Conservation (phyloP, 2,888 invertebrate species). For the Drosophila kambysellisi region DNA sequence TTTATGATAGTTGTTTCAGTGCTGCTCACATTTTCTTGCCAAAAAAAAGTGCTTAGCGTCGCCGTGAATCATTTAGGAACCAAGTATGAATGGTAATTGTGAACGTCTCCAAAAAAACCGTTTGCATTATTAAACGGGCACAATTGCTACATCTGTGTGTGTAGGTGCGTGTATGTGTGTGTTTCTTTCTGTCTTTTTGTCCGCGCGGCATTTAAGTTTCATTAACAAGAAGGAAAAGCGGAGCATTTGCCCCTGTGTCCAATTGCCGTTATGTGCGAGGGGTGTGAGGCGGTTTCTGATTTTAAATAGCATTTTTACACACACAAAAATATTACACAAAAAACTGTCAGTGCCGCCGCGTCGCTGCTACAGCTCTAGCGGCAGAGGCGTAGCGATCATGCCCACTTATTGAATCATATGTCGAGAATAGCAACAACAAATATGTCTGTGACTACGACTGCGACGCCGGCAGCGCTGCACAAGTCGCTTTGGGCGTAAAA, state of each 20-base stretch:
- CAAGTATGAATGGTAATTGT: conserved; percentile 46
- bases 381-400: conserved; percentile 52
- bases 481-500: conserved; percentile 46
- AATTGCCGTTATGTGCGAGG: conserved; percentile 39
- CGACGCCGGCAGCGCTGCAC: conserved; percentile 45
- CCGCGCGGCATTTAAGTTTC: conserved; percentile 50
- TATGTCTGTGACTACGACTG: conserved; percentile 52
- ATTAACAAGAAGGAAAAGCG: conserved; percentile 57
- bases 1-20: conserved; percentile 62
- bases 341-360: conserved; percentile 48
- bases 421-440: conserved; percentile 84
- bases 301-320: conserved; percentile 61
- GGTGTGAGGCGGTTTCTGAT: conserved; percentile 36
- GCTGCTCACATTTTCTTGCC: conserved; percentile 20
- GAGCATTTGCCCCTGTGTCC: conserved; percentile 33
- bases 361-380: conserved; percentile 36
- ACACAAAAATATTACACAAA: conserved; percentile 69
- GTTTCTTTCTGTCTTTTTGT: background rate
- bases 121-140: conserved; percentile 44
- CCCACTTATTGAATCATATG: conserved; percentile 83
- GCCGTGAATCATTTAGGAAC: conserved; percentile 35
- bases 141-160: conserved; percentile 27
- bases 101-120: conserved; percentile 38
- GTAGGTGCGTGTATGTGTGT: background rate
- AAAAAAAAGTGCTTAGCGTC: conserved; percentile 22